Evolutionary conservation across 1,140 invertebrate species (phyloP), one percentile per base, ranked within the genome.

Genomic region (Magallana angulata): DNA sequence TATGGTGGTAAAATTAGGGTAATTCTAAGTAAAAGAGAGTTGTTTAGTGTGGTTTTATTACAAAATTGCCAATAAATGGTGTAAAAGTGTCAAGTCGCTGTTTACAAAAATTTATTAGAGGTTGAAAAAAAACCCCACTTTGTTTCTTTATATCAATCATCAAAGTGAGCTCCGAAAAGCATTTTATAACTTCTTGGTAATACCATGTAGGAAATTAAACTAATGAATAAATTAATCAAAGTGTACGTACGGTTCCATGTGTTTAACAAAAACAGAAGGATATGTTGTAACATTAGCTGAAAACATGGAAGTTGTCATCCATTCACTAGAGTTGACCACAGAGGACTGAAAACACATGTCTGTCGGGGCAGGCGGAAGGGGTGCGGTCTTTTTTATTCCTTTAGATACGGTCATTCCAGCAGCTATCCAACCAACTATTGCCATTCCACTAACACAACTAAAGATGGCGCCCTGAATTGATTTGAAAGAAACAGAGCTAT

Each of bases 401-500:
- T 60, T 64, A n/a, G 86, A 87, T 56, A 57, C 57, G 12, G 62
- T 60, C 82, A 80, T 82, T 57, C 86, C 86, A 4, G 82, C 24
- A 48, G 86, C 64, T 12, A 87, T 87, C 86, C 86, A 87, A 0
- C 59, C 59, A 16, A 87, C 82, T 8, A 87, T n/a, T 8, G 57
- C 82, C 5, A 87, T 64, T 24, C 86, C 68, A 24, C 81, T 58
- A 16, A 87, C 14, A 58, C 81, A 84, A 12, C 86, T 58, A 30
- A 84, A 62, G 7, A 87, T 71, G 14, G 86, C 86, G 36, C 86
- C 86, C 86, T 87, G 64, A 48, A 48, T 48, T 14, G 7, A 2
- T 16, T 24, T 1, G 18, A 14, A 1, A 81, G 16, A 48, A 5
- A 48, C 36, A 48, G 1, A 24, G 24, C 24, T 24, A 24, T 24